Evolutionary conservation across 1,140 invertebrate species (phyloP), one percentile per base, ranked within the genome.

Genomic region (Littorina saxatilis): DNA sequence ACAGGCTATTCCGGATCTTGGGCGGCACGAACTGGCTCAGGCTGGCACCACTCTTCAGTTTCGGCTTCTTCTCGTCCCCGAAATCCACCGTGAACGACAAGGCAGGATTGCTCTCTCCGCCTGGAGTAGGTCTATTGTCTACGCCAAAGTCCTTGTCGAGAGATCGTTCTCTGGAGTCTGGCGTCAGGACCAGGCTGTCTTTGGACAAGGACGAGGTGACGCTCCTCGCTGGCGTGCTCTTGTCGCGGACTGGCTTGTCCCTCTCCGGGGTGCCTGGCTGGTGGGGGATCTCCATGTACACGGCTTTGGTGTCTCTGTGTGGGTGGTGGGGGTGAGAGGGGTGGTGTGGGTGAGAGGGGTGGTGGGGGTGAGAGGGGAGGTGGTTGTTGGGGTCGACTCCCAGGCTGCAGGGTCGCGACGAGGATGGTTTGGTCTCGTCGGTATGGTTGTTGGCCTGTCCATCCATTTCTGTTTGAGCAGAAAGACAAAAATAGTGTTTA

Each of bases 31-130:
- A 94, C 85, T 93, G 91, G 85, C 92, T 93, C 39, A 94, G 89
- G 77, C 90, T 92, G 27, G 82, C 84, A 17, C 82, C 74, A 17
- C 85, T 87, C 52, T 87, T 87, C 79, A 84, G 80, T 37, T 66
- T 70, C 15, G 75, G 72, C 77, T 80, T 82, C 66, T 80, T 87
- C 74, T 81, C 88, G 39, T 91, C 91, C 70, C 88, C 90, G 82
- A 93, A 91, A 75, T 93, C 93, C 40, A 94, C 91, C 29, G 93
- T 93, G 82, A 94, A 93, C 43, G 93, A 92, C 88, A 92, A 92
- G 55, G 80, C 74, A 23, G 76, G 52, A 61, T 83, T 81, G 13
- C 50, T 43, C 61, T 50, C 15, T 9, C 39, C 43, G 13, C 75
- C 29, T 37, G 79, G n/a, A n/a, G n/a, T n/a, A n/a, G n/a, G n/a